Conservation (phyloP, 2,888 invertebrate species). For the Proisotoma minuta region DNA sequence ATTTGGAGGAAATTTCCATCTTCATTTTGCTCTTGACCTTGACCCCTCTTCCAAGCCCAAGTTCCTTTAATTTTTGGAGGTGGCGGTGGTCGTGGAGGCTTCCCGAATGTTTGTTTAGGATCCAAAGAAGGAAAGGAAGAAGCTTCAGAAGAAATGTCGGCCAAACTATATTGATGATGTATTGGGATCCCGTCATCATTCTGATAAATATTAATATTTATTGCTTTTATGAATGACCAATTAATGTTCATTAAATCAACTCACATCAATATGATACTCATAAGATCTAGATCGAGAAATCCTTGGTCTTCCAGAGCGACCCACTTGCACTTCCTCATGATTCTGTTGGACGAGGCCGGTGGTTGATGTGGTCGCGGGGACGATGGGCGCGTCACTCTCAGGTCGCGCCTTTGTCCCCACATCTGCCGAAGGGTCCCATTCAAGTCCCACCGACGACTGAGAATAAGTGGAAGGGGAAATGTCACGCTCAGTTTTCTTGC, state of each 20-base stretch:
- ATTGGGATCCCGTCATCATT: not conserved
- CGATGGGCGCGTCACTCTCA: not conserved
- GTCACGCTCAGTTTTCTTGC: constrained; percentile 14
- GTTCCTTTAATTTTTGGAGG: no score
- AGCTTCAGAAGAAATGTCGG: no score
- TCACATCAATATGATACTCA: not conserved
- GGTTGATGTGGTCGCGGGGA: not conserved
- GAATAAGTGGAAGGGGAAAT: constrained; percentile 33
- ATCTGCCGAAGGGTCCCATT: constrained; percentile 44
- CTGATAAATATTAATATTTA: not conserved
- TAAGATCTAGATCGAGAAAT: not conserved
- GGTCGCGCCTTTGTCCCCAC: constrained; percentile 15
- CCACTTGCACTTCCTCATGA: not conserved
- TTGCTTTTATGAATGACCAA: no score
- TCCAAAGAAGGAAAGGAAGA: no score
- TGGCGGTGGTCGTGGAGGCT: no score
- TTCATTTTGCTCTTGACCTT: no score
- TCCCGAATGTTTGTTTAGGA: no score
- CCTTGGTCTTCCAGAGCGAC: not conserved
- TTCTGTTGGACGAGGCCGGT: not conserved
- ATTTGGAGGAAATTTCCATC: not conserved
- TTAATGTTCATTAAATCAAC: no score
- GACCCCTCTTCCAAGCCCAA: no score
- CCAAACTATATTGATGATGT: no score
- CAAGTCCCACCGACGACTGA: constrained; percentile 30